Evolutionary conservation across 2,113 vertebrate species (phyloP).

Genomic region (Apaloderma vittatum): DNA sequence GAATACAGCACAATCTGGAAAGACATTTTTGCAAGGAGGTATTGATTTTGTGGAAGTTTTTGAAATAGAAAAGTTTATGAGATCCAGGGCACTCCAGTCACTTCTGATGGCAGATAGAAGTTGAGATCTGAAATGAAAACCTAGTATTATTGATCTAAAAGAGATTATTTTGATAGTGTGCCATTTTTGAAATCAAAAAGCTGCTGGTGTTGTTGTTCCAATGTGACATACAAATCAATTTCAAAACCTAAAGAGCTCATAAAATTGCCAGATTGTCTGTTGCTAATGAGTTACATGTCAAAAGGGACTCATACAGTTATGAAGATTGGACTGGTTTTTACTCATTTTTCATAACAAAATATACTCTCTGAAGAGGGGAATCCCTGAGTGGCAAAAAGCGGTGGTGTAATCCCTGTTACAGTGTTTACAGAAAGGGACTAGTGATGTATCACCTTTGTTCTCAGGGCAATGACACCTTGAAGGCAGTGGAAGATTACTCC

Average conservation of each 20-base stretch:
- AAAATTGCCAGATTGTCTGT: not conserved
- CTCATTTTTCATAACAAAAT: not conserved
- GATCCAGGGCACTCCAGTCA: not conserved
- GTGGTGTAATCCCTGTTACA: not conserved
- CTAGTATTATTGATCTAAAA: not conserved
- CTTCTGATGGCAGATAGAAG: not conserved
- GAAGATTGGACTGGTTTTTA: not conserved
- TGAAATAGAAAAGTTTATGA: conserved; percentile 9
- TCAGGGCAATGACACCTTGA: not conserved
- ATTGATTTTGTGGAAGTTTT: conserved; percentile 53
- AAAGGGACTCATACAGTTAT: not conserved
- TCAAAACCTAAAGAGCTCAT: not conserved
- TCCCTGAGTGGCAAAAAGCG: not conserved
- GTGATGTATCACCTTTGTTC: not conserved
- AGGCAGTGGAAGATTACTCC: not conserved
- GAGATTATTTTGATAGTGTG: not conserved
- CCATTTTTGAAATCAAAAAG: not conserved
- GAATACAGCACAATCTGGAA: not conserved
- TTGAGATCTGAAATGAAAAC: conserved; percentile 17
- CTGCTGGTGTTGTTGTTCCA: not conserved
- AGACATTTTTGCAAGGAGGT: not conserved
- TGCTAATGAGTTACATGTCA: not conserved
- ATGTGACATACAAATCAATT: not conserved
- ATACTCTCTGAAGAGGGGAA: not conserved
- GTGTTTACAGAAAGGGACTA: not conserved